Conservation (phyloP, 2,888 invertebrate species). For the Stenurella melanura region DNA sequence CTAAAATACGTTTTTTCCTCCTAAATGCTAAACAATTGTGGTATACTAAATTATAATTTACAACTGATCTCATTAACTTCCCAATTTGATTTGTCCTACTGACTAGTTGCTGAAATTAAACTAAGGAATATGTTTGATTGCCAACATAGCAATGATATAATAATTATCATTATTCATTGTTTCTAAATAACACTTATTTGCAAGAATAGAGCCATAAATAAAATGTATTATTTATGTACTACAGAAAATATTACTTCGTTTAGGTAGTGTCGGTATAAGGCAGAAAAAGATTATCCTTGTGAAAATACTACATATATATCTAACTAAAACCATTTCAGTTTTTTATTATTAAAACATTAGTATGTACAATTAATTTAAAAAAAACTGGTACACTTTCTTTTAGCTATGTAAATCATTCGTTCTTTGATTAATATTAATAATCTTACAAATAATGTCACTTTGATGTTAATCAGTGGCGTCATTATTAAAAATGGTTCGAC, state of each 20-base stretch:
- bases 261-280: neutral
- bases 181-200: neutral
- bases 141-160: neutral
- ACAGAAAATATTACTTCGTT: neutral
- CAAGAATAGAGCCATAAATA: neutral
- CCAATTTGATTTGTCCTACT: neutral
- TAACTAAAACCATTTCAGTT: too few species aligned
- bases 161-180: neutral
- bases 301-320: neutral
- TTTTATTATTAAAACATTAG: too few species aligned
- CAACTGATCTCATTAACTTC: neutral
- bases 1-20: too few species aligned
- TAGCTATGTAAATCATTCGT: too few species aligned
- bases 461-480: too few species aligned
- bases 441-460: too few species aligned
- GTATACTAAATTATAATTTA: neutral
- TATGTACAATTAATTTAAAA: too few species aligned
- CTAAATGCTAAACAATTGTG: too few species aligned
- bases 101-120: neutral
- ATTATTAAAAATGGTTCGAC: too few species aligned
- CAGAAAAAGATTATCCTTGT: neutral
- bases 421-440: too few species aligned
- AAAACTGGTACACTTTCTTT: too few species aligned
- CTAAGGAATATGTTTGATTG: neutral
- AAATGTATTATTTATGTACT: neutral